Evolutionary conservation across 1,140 invertebrate species (phyloP).

Genomic region (fruit fly (Drosophila melanogaster)): DNA sequence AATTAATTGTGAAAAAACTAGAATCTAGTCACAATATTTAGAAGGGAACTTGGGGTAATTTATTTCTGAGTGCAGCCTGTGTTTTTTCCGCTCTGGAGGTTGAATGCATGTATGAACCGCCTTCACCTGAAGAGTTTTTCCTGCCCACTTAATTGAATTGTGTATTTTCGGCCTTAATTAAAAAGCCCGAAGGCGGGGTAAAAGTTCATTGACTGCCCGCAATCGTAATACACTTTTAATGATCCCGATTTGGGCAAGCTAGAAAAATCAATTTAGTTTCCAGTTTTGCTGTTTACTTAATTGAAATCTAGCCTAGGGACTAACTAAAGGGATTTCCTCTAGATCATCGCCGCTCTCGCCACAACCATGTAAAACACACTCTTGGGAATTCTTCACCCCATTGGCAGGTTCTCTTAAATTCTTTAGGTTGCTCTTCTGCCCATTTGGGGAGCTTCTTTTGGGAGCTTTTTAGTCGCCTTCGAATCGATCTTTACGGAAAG

Average conservation of each 20-base stretch:
- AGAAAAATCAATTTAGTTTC: conserved; percentile 57
- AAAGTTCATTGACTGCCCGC: conserved; percentile 60
- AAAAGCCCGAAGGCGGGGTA: conserved; percentile 21
- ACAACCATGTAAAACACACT: conserved; percentile 16
- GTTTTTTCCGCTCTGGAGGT: conserved; percentile 13
- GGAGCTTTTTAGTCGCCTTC: conserved; percentile 44
- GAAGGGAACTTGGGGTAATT: too few species aligned
- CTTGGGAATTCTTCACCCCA: conserved; percentile 14
- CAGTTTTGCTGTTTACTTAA: conserved; percentile 60
- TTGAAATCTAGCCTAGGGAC: conserved; percentile 31
- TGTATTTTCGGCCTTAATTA: conserved; percentile 54
- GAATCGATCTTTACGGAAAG: conserved; percentile 51
- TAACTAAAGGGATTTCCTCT: conserved; percentile 7
- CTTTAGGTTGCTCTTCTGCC: conserved; percentile 8
- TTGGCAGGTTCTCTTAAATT: conserved; percentile 37
- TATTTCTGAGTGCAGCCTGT: background rate
- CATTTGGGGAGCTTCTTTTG: conserved; percentile 41
- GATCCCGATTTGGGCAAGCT: conserved; percentile 27
- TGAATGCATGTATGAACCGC: background rate
- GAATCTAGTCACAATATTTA: too few species aligned
- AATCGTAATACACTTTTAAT: conserved; percentile 60
- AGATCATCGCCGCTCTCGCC: background rate
- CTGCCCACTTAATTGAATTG: conserved; percentile 42
- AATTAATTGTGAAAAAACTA: too few species aligned
- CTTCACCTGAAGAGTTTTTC: conserved; percentile 10